phyloP scores from a whole-genome alignment of 2,797 vertebrate species.

The Spondyliosoma cantharus region DNA sequence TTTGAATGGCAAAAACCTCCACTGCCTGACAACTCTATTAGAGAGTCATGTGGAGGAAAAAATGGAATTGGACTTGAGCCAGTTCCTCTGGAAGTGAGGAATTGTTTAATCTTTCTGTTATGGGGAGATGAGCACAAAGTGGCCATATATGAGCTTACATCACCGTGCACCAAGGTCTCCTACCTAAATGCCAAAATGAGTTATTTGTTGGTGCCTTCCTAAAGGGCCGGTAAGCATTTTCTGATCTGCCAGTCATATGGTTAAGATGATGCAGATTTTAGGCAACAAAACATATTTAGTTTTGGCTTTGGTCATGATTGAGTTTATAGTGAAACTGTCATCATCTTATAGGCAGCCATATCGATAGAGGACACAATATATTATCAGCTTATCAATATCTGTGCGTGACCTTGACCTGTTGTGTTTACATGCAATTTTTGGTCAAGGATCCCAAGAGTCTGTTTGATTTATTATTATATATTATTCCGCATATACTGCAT shows the following conservation, averaged over 20 bases:
- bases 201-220: conserved; percentile 1
- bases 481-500: no score
- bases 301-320: background rate
- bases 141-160: conserved; percentile 36
- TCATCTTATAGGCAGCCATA: background rate
- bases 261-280: background rate
- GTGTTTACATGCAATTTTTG: no score
- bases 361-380: background rate
- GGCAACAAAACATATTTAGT: background rate
- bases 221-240: conserved; percentile 8
- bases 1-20: conserved; percentile 82
- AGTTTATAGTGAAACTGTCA: background rate
- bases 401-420: no score
- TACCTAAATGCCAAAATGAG: conserved; percentile 15
- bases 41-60: conserved; percentile 44
- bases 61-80: conserved; percentile 48
- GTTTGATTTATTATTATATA: no score
- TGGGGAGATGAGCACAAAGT: conserved; percentile 41
- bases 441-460: no score
- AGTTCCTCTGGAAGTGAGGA: conserved; percentile 47
- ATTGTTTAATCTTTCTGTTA: conserved; percentile 52
- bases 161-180: conserved; percentile 2
- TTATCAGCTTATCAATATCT: no score
- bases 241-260: background rate
- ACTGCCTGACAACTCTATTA: conserved; percentile 80